phyloP scores from a whole-genome alignment of 2,797 vertebrate genomes.

The Sebastes oblongus region DNA sequence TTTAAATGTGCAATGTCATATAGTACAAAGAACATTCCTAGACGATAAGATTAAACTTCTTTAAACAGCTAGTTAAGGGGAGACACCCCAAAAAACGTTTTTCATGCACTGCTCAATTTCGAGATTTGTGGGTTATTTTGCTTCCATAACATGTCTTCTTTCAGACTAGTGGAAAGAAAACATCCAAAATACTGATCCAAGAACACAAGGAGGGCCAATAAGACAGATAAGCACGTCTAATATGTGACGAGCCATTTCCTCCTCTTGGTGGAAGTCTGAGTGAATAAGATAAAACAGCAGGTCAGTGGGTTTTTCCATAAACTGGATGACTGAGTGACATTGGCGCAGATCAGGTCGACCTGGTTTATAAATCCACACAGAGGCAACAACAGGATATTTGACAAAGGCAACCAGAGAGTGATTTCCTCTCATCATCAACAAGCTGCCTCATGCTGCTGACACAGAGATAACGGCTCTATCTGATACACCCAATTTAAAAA shows the following conservation, averaged over 20 bases:
- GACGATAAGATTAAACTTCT: neutral
- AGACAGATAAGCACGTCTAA: constrained; percentile 46
- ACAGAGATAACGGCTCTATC: neutral
- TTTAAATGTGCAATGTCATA: neutral
- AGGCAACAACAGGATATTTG: constrained; percentile 76
- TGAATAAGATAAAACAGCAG: constrained; percentile 63
- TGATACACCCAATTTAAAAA: neutral
- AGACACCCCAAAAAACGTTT: too few species aligned
- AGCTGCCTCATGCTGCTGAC: neutral
- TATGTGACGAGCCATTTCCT: constrained; percentile 55
- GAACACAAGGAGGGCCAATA: constrained; percentile 28
- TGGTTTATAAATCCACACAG: constrained; percentile 41
- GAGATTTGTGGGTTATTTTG: too few species aligned
- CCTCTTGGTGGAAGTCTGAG: constrained; percentile 61
- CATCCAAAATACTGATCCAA: neutral
- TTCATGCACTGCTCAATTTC: too few species aligned
- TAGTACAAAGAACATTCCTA: neutral
- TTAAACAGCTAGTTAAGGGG: too few species aligned
- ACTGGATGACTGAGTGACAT: constrained; percentile 11
- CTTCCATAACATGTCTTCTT: too few species aligned
- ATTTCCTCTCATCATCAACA: constrained; percentile 62
- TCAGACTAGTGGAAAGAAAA: too few species aligned
- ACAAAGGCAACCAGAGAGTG: constrained; percentile 42
- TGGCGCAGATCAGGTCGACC: constrained; percentile 15
- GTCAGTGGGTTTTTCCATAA: constrained; percentile 45